Evolutionary conservation across 2,888 invertebrate species (phyloP).

Genomic region (Pocota personata): DNA sequence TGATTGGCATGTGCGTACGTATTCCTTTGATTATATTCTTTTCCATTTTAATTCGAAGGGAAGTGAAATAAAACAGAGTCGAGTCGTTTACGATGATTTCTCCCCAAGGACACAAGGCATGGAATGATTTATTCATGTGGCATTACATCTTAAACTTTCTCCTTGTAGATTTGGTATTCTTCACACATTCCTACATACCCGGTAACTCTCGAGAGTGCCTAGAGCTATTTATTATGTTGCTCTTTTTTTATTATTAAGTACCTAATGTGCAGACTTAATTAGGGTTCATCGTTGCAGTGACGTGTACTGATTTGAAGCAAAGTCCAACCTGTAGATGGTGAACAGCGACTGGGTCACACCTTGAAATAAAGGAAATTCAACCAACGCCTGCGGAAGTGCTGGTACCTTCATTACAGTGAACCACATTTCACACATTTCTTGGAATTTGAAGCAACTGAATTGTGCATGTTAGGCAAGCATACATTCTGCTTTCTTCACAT

Average conservation of each 20-base stretch:
- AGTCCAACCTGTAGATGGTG: neutral
- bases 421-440: slow-evolving; percentile 24
- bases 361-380: neutral
- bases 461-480: neutral
- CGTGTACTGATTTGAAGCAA: slow-evolving; percentile 3
- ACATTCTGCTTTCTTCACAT: neutral
- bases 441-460: neutral
- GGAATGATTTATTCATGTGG: slow-evolving; percentile 65
- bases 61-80: slow-evolving; percentile 28
- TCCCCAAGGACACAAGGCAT: slow-evolving; percentile 51
- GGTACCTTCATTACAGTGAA: slow-evolving; percentile 8
- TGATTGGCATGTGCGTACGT: slow-evolving; percentile 12
- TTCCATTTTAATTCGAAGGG: neutral
- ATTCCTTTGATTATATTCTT: slow-evolving; percentile 39
- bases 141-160: slow-evolving; percentile 55
- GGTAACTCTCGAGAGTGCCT: slow-evolving; percentile 26
- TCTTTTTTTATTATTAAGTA: slow-evolving; percentile 31
- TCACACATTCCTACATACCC: slow-evolving; percentile 21
- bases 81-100: slow-evolving; percentile 55
- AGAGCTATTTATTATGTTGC: slow-evolving; percentile 34
- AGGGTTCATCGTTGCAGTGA: slow-evolving; percentile 21
- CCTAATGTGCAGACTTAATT: slow-evolving; percentile 39
- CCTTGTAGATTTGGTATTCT: slow-evolving; percentile 44
- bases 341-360: neutral
- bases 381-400: slow-evolving; percentile 11